Conservation (phyloP, 2,113 vertebrate species). For the Tylochromis polylepis region DNA sequence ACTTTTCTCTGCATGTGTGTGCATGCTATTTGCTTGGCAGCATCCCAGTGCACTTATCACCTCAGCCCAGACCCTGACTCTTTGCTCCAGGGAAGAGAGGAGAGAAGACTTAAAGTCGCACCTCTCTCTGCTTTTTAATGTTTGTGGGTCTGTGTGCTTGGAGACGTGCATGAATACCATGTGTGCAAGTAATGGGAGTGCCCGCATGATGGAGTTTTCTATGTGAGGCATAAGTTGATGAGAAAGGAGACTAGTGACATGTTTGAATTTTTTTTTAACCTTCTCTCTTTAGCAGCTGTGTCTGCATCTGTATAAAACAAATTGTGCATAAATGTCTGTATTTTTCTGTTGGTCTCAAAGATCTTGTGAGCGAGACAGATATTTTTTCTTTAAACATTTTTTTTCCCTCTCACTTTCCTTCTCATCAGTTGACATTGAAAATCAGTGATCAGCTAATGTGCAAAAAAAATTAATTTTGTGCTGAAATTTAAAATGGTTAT, state of each 20-base stretch:
- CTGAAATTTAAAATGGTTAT: not conserved
- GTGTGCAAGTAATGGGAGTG: not conserved
- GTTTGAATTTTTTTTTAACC: not conserved
- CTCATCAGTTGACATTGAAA: not conserved
- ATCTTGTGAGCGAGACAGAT: not conserved
- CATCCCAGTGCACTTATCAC: constrained; percentile 65
- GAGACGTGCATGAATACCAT: not conserved
- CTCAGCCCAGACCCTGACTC: constrained; percentile 55
- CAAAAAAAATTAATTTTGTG: not conserved
- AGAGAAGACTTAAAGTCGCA: constrained; percentile 34
- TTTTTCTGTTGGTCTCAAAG: not conserved
- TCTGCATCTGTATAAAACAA: not conserved
- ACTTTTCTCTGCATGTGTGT: not conserved
- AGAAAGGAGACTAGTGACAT: constrained; percentile 8
- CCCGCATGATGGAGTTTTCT: not conserved
- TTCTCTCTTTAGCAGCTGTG: not conserved
- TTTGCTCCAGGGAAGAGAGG: constrained; percentile 50
- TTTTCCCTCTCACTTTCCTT: not conserved
- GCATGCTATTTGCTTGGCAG: constrained; percentile 7
- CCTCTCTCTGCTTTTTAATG: constrained; percentile 10
- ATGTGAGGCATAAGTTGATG: constrained; percentile 27
- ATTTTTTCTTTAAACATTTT: not conserved
- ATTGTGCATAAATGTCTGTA: not conserved
- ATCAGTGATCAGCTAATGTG: not conserved
- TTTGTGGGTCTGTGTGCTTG: not conserved